Base-by-base conservation (phyloP, 2,888 invertebrate species). In the Luperina nickerlii region DNA sequence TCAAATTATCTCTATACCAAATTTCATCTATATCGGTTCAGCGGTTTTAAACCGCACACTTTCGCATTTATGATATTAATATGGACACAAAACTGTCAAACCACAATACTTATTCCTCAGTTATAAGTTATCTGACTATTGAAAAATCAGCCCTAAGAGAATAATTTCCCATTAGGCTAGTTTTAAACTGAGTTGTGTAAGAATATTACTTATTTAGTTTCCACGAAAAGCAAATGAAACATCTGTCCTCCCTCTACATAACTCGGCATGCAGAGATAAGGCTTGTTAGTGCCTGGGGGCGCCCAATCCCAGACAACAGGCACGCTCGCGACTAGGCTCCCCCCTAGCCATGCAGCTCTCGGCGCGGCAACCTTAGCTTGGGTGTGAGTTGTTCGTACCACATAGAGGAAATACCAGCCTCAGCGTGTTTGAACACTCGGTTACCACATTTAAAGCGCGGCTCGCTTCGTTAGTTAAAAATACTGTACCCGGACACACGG, bases 321-420 rank as follows among this genome's bases (percentile, higher is more conserved):
- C 42, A 20, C 72, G 72, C 42, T 66, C 42, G 65, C 71, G 65
- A 72, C 65, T 63, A 63, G 66, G n/a, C 63, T n/a, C 65, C 38
- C 71, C 65, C 71, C 71, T 63, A 63, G 71, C 20, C 68, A 68
- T 68, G 27, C 72, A 68, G 27, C 27, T 73, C 72, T 68, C 45
- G 24, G 27, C 69, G 24, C 72, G 68, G 72, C 45, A 45, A 71
- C 71, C 71, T 71, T 71, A 71, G 74, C 48, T 38, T 74, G 73
- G 71, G 71, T 38, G 38, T 6, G 63, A 42, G 71, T 27, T n/a
- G 13, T 63, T 45, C 27, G 27, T n/a, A 42, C 42, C 62, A 38
- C n/a, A 60, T 18, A n/a, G 24, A 71, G 18, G 57, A n/a, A n/a
- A 63, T 15, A 62, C 15, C 62, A 27, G n/a, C 13, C 15, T 27